A percentile compares a stretch with the other conserved stretches of the same genome.
These are phyloP conservation scores for Craseonycteris thonglongyai DNA, from an alignment of 2,113 vertebrate species.

Conservation along the genomic window DNA sequence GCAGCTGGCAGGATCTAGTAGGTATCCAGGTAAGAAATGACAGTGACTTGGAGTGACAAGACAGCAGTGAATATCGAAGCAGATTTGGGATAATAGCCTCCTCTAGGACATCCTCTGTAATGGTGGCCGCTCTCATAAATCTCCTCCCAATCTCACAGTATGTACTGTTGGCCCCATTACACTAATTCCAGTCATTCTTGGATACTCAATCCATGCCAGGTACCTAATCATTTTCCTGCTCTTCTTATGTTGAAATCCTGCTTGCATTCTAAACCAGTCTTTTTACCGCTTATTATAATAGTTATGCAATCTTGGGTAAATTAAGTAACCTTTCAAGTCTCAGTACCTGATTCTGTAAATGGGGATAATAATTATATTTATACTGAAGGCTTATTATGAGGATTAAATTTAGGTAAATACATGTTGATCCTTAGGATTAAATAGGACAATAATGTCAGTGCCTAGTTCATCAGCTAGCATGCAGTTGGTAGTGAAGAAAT, in stretches of 20 bases:
- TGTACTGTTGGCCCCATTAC: rapidly evolving
- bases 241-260: background rate
- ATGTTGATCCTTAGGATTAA: background rate
- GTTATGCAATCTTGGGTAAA: background rate
- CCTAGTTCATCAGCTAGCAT: background rate
- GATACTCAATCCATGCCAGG: background rate
- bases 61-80: background rate
- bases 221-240: background rate
- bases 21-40: background rate
- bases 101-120: background rate
- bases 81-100: background rate
- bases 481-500: background rate
- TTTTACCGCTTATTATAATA: background rate
- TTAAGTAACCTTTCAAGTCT: background rate
- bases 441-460: background rate
- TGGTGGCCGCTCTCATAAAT: background rate
- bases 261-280: background rate
- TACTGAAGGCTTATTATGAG: background rate
- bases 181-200: background rate
- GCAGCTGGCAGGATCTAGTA: background rate
- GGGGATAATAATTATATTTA: background rate
- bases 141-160: background rate
- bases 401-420: background rate
- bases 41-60: rapidly evolving
- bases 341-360: background rate